phyloP scores from a whole-genome alignment of 2,797 vertebrate species.

The Galagoides demidoff region DNA sequence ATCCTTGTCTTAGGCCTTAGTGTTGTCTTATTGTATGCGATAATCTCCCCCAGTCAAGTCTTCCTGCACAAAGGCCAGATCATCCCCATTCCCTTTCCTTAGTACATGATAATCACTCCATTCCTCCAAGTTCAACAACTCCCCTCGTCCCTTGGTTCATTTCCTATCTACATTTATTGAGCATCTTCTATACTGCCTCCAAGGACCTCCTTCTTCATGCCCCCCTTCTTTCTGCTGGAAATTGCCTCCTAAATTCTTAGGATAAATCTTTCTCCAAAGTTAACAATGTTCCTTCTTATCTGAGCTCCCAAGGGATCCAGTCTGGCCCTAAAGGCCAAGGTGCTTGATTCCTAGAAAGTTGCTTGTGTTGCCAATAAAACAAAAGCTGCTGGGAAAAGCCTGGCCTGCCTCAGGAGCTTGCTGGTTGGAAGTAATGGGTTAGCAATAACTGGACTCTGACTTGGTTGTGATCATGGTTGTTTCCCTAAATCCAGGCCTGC shows the following conservation, averaged over 20 bases:
- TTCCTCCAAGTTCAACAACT: background rate
- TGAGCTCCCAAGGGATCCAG: conserved; percentile 20
- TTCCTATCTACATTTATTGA: background rate
- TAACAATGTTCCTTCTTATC: conserved; percentile 46
- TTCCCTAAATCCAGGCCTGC: background rate
- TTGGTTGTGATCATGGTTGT: background rate
- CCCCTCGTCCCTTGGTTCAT: background rate
- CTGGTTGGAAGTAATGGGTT: background rate
- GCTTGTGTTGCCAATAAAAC: background rate
- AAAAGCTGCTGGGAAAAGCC: background rate
- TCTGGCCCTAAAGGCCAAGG: background rate
- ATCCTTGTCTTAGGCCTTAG: background rate
- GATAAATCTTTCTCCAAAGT: conserved; percentile 16
- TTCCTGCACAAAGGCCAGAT: conserved; percentile 19
- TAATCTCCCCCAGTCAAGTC: conserved; percentile 6
- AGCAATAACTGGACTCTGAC: background rate
- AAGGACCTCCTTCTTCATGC: background rate
- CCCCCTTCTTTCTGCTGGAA: background rate
- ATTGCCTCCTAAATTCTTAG: conserved; percentile 25
- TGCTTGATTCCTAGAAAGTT: background rate
- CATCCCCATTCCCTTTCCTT: background rate
- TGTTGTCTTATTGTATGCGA: conserved; percentile 9
- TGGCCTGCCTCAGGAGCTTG: background rate
- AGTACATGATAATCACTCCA: background rate
- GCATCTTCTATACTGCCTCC: background rate